Base-by-base conservation (phyloP, 2,113 vertebrate genomes). In the Sarotherodon lohbergeri region DNA sequence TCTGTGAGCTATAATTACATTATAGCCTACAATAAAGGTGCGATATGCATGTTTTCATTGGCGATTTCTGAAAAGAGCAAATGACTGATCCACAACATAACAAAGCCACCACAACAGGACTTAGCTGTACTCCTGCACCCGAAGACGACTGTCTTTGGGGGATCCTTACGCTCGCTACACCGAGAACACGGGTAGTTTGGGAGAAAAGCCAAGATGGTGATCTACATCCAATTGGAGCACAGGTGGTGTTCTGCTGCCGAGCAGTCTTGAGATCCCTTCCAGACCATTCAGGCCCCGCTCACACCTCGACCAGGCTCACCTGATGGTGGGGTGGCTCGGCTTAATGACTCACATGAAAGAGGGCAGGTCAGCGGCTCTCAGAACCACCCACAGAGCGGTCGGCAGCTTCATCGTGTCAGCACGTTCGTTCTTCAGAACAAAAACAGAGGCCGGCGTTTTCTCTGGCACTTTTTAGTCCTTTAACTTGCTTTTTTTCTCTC, bases 281-380 rank as follows among this genome's bases (percentile, higher is more conserved):
- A 4, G 6, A 48, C 14, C 2, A 48, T 48, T 61, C 29, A 4
- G 9, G 16, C 29, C 59, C 59, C 16, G 0, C 5, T 63, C 32
- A 63, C 59, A 63, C 16, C 19, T 63, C 1, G 9, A 63, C 32
- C 32, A 4, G 9, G 5, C 29, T 63, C 16, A 11, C 16, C 59
- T 27, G 22, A 57, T 14, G 55, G 55, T 56, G n/a, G n/a, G 52
- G 50, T n/a, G 55, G 55, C 1, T 1, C 2, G 52, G 52, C 55
- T 19, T 36, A 63, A 1, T 17, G 29, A 11, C 5, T 63, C 32
- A 36, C 32, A 0, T 19, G 59, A 19, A 13, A 27, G 24, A 14
- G 55, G 55, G 12, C 12, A 1, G 54, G 55, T 27, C 11, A 27
- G 11, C 1, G 24, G 55, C 55, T 57, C 55, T 27, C 2, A 57